Evolutionary conservation across 1,140 invertebrate genomes (phyloP), one percentile per base, ranked within the genome.

Genomic region (Teleogryllus occipitalis): DNA sequence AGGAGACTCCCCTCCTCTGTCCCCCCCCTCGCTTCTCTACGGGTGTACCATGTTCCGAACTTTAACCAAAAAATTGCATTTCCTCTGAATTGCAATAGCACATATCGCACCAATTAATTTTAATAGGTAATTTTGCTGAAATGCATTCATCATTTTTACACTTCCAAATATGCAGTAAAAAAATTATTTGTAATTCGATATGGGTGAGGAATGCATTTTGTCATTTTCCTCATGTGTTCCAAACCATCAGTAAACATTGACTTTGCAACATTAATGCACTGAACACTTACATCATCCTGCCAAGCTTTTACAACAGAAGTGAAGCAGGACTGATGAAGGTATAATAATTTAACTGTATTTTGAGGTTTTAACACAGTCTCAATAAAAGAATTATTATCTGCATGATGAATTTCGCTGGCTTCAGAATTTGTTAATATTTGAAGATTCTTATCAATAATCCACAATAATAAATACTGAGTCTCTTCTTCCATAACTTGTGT

Each of bases 231-330:
- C 8, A 81, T 48, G 74, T 81, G 65, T 65, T 79, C 65, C 74
- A 81, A 65, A 15, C 80, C 80, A 73, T 73, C 77, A 75, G 78
- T 79, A 54, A 81, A 81, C 77, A 81, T 81, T 46, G 22, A 77
- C 22, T 81, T 81, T 8, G 80, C 77, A n/a, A 81, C 39, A 48
- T 79, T 77, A 75, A 81, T 65, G 72, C 74, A 46, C 15, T 81
- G 77, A 54, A 81, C 80, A 76, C 54, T 81, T 8, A 75, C 22
- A 27, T 81, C 80, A 49, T 81, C 46, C 48, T 78, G 74, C 80
- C 80, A 81, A n/a, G 21, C 15, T 46, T 76, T 78, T 14, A 81
- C 80, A 10, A 73, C 14, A 47, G 47, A n/a, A 15, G 46, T 39
- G 48, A 54, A 75, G 47, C 21, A 10, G 48, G 73, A 75, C 8